Evolutionary conservation across 1,140 invertebrate species (phyloP), one percentile per base, ranked within the genome.

Genomic region (Melitaea cinxia): DNA sequence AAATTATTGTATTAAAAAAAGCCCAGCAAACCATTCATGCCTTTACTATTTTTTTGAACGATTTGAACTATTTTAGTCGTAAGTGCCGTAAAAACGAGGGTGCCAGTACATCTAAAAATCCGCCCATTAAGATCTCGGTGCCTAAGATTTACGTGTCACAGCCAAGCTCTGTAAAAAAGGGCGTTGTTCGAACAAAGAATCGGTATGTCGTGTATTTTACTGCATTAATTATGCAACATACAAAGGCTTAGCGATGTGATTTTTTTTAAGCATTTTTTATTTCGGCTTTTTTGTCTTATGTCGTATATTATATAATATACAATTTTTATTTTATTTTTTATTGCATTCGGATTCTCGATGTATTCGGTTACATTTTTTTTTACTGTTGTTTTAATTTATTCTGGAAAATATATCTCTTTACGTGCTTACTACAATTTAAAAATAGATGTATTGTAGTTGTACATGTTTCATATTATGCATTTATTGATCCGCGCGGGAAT

Each of bases 401-500:
- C n/a, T n/a, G n/a, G n/a, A n/a, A n/a, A n/a, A n/a, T n/a, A n/a
- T n/a, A n/a, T n/a, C n/a, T n/a, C n/a, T n/a, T n/a, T n/a, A n/a
- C n/a, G n/a, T n/a, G n/a, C n/a, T n/a, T n/a, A n/a, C n/a, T n/a
- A n/a, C n/a, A n/a, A n/a, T n/a, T n/a, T n/a, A n/a, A n/a, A n/a
- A n/a, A n/a, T n/a, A n/a, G n/a, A n/a, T n/a, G n/a, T n/a, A n/a
- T n/a, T n/a, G 4, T 15, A 7, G 24, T 17, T 23, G 1, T 47
- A 47, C 19, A 47, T 47, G 33, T 10, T 10, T 28, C 23, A 42
- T 57, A 50, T 37, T 15, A 47, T 47, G 42, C 47, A 55, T 42
- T 37, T 62, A 70, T 73, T 62, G 68, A 73, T 62, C 71, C 42
- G 64, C 71, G 71, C 64, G 24, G 26, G 24, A 42, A 33, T 33